Evolutionary conservation across 2,888 invertebrate genomes (phyloP), one percentile per base, ranked within the genome.

Genomic region (Eurytoma adleriae): DNA sequence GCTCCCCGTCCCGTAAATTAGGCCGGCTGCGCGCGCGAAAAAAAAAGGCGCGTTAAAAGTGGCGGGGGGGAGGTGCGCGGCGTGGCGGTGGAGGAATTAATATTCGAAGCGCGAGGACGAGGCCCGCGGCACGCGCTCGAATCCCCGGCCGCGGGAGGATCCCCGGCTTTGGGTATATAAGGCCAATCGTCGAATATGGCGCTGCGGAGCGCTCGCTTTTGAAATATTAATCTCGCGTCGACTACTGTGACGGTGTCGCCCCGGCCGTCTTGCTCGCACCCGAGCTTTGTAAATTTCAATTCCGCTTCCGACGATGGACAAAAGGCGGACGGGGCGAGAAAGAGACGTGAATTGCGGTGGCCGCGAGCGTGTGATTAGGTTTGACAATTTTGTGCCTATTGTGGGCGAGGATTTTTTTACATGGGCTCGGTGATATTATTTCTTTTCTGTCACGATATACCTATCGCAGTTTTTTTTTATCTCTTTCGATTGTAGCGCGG

Each of bases 261-360:
- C 50, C 50, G 52, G 27, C 30, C 27, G 13, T 13, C 24, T 40
- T 20, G 52, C 59, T 56, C 56, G 59, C 59, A 18, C 12, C 13
- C n/a, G 74, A 71, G 69, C 79, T 75, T 79, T 75, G 61, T 79
- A 71, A 79, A 79, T 79, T 79, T 79, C 79, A 66, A 79, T 79
- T 79, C 62, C 30, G 66, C 57, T 70, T 40, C 18, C 66, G 70
- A 70, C 59, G 70, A 79, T 57, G 74, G 74, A 14, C 56, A 48
- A 40, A 69, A 59, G 50, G 24, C 52, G 18, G 61, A 64, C n/a
- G 5, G 40, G 18, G 61, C 13, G 68, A 40, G 18, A n/a, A 48
- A 59, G 59, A 61, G 48, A 68, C 16, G 30, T 69, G 18, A 30
- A 10, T 24, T 56, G 56, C 20, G 24, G 67, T 50, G 7, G 5